phyloP scores from a whole-genome alignment of 2,888 invertebrate genomes.

The Cryptocephalus moraei region DNA sequence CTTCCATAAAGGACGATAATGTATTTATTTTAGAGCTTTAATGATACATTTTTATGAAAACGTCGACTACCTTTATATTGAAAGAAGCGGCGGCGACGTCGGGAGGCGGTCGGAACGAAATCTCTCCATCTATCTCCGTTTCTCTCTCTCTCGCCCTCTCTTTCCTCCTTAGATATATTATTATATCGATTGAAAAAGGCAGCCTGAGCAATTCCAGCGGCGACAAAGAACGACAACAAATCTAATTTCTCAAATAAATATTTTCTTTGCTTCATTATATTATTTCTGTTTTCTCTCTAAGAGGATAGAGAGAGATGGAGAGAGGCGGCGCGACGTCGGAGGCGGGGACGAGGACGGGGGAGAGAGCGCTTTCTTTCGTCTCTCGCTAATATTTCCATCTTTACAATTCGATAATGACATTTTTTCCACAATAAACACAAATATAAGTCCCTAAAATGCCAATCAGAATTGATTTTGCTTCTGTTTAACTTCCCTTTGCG shows the following conservation, averaged over 20 bases:
- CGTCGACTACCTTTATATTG: slow-evolving; percentile 23
- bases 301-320: no score
- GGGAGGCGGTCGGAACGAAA: no score
- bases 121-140: no score
- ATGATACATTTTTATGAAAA: slow-evolving; percentile 34
- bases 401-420: slow-evolving; percentile 27
- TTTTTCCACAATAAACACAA: slow-evolving; percentile 24
- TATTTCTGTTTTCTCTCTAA: slow-evolving; percentile 34
- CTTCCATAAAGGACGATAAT: slow-evolving; percentile 26
- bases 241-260: slow-evolving; percentile 42
- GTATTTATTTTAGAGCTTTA: slow-evolving; percentile 30
- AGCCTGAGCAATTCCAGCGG: slow-evolving; percentile 30
- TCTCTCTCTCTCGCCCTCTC: no score
- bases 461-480: slow-evolving; percentile 15
- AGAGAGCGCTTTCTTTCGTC: slow-evolving; percentile 23
- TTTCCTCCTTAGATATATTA: slow-evolving; percentile 12
- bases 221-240: slow-evolving; percentile 37
- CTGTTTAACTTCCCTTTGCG: slow-evolving; percentile 16
- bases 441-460: slow-evolving; percentile 17
- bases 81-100: slow-evolving; percentile 22
- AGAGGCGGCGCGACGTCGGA: no score
- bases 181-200: slow-evolving; percentile 29
- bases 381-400: slow-evolving; percentile 30
- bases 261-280: slow-evolving; percentile 41
- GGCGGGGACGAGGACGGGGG: background rate